A percentile compares a stretch with the other conserved stretches of the same genome.
Conservation (phyloP, 2,888 invertebrate genomes). For the Heterodera filipjevi region DNA sequence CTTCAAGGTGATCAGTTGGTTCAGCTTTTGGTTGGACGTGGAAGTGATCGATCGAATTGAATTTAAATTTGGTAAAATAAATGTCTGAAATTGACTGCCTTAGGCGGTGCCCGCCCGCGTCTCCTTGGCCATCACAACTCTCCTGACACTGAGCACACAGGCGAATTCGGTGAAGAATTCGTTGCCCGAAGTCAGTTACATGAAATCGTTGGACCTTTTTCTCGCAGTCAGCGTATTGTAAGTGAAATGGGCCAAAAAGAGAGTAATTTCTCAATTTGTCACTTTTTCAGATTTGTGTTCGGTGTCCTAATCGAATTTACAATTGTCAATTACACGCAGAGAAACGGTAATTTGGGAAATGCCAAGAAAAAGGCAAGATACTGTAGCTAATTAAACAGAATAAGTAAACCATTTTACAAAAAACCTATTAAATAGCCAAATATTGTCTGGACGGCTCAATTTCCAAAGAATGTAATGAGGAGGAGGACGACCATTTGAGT, state of each 20-base stretch:
- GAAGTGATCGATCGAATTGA: slow-evolving; percentile 66
- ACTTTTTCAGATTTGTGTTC: slow-evolving; percentile 47
- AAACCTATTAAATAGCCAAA: background rate
- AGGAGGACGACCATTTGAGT: slow-evolving; percentile 3
- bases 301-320: slow-evolving; percentile 54
- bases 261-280: background rate
- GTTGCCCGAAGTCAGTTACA: slow-evolving; percentile 66
- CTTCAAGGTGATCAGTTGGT: slow-evolving; percentile 68
- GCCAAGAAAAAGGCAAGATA: too few species aligned
- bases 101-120: slow-evolving; percentile 68
- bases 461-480: slow-evolving; percentile 3
- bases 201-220: slow-evolving; percentile 65
- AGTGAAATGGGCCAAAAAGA: slow-evolving; percentile 18
- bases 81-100: background rate
- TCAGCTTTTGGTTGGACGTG: slow-evolving; percentile 69
- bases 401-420: slow-evolving; percentile 20
- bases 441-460: background rate
- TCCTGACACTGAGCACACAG: slow-evolving; percentile 52
- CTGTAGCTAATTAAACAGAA: too few species aligned
- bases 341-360: slow-evolving; percentile 56
- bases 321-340: slow-evolving; percentile 50
- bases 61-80: background rate
- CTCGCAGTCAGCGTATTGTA: slow-evolving; percentile 61
- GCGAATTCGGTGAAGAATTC: slow-evolving; percentile 53
- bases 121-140: slow-evolving; percentile 46